These are phyloP conservation scores for Melanostigma gelatinosum DNA, from an alignment of 2,113 vertebrate genomes.

Conservation along the genomic window DNA sequence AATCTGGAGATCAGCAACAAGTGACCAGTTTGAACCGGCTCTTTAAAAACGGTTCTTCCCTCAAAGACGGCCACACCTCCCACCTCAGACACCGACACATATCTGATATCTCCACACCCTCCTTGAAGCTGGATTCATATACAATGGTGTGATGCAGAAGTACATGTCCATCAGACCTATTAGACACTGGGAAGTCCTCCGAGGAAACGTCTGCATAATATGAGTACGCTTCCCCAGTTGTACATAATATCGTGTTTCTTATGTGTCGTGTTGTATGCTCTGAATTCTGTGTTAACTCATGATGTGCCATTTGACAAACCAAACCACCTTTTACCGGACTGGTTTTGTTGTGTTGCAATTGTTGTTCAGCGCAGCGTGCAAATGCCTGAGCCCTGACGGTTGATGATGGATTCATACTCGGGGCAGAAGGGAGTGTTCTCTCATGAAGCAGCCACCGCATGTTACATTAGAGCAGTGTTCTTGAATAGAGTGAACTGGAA, in stretches of 20 bases:
- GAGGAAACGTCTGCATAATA: background rate
- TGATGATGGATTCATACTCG: background rate
- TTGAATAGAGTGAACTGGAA: background rate
- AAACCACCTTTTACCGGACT: background rate
- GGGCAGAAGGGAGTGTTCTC: background rate
- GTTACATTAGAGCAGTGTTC: conserved; percentile 1
- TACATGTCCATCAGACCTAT: background rate
- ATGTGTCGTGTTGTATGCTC: background rate
- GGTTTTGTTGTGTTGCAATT: background rate
- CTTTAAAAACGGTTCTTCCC: background rate
- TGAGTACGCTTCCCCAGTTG: background rate
- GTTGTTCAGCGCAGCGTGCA: background rate
- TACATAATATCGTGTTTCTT: background rate
- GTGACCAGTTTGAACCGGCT: background rate
- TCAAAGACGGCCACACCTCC: background rate
- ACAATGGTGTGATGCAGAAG: background rate
- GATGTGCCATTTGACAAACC: background rate
- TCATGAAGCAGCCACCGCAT: background rate
- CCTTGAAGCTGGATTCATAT: background rate
- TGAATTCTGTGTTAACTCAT: background rate
- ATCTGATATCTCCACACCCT: background rate
- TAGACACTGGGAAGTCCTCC: background rate
- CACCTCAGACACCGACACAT: background rate
- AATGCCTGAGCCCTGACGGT: background rate
- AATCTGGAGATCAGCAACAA: background rate